Evolutionary conservation across 2,113 vertebrate genomes (phyloP).

Genomic region (Garra rufa): DNA sequence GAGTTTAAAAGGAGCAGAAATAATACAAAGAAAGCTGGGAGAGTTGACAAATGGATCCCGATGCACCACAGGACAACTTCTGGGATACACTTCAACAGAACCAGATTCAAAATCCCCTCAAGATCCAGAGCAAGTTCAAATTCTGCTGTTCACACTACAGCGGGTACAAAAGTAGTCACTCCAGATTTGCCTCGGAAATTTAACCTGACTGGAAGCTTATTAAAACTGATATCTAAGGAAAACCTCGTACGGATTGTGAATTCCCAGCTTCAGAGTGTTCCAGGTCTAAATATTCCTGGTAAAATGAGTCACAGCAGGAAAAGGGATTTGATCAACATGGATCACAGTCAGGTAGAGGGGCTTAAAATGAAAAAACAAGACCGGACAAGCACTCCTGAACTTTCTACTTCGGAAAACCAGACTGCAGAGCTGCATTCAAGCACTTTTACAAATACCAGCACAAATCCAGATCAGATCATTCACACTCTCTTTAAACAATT

Average conservation of each 20-base stretch:
- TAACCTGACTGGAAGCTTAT: conserved; percentile 74
- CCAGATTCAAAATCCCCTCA: conserved; percentile 66
- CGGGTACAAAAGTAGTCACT: conserved; percentile 63
- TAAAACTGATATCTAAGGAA: conserved; percentile 77
- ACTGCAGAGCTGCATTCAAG: conserved; percentile 67
- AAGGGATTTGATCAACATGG: conserved; percentile 77
- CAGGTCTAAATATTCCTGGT: conserved; percentile 67
- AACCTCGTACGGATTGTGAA: conserved; percentile 78
- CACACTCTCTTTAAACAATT: conserved; percentile 58
- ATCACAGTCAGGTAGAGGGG: conserved; percentile 69
- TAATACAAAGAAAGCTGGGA: conserved; percentile 64
- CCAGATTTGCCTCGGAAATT: conserved; percentile 68
- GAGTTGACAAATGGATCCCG: conserved; percentile 63
- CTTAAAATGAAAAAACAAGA: conserved; percentile 70
- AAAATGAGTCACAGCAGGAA: conserved; percentile 77
- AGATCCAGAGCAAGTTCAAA: conserved; percentile 66
- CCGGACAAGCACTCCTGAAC: conserved; percentile 65
- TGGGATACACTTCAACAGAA: conserved; percentile 69
- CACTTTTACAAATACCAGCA: conserved; percentile 63
- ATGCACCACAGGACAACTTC: conserved; percentile 67
- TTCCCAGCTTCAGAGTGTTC: conserved; percentile 74
- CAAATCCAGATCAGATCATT: conserved; percentile 57
- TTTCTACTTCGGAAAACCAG: conserved; percentile 70
- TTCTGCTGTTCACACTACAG: conserved; percentile 63
- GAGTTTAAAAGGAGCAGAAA: conserved; percentile 66